These are phyloP conservation scores for Onthophagus taurus DNA, from an alignment of 1,140 invertebrate genomes.

Conservation along the genomic window DNA sequence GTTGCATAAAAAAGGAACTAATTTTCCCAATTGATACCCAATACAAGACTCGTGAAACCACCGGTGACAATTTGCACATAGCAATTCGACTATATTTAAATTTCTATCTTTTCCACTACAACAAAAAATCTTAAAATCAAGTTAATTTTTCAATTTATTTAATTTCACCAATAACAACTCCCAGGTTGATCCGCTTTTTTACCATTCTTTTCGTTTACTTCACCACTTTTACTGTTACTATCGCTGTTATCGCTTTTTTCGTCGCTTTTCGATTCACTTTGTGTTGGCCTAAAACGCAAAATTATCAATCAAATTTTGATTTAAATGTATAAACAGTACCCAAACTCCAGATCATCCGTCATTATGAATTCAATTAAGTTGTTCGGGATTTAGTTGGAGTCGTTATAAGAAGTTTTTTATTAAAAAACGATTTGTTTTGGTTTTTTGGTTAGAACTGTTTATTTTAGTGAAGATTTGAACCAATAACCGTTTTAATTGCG, in stretches of 20 bases:
- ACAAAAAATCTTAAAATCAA: constrained; percentile 13
- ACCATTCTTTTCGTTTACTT: constrained; percentile 14
- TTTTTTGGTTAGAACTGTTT: too few species aligned
- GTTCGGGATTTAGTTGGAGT: too few species aligned
- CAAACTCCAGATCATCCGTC: too few species aligned
- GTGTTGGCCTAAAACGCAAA: too few species aligned
- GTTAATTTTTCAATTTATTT: constrained; percentile 6
- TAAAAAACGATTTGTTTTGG: too few species aligned
- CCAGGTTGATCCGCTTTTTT: constrained; percentile 18
- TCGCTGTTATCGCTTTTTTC: constrained; percentile 18
- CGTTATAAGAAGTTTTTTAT: too few species aligned
- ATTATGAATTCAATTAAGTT: too few species aligned
- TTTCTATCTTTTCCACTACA: constrained; percentile 84
- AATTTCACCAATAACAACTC: constrained; percentile 23
- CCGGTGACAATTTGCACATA: constrained; percentile 79
- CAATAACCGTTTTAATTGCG: too few species aligned
- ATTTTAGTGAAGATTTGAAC: too few species aligned
- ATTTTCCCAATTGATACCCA: constrained; percentile 78
- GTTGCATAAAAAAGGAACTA: constrained; percentile 92
- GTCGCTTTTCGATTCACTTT: too few species aligned
- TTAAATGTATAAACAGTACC: too few species aligned
- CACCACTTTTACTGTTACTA: constrained; percentile 14
- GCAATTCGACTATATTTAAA: constrained; percentile 78
- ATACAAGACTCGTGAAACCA: constrained; percentile 95
- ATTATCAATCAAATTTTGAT: too few species aligned